Conservation (phyloP, 2,797 vertebrate species). For the Peromyscus aztecus region DNA sequence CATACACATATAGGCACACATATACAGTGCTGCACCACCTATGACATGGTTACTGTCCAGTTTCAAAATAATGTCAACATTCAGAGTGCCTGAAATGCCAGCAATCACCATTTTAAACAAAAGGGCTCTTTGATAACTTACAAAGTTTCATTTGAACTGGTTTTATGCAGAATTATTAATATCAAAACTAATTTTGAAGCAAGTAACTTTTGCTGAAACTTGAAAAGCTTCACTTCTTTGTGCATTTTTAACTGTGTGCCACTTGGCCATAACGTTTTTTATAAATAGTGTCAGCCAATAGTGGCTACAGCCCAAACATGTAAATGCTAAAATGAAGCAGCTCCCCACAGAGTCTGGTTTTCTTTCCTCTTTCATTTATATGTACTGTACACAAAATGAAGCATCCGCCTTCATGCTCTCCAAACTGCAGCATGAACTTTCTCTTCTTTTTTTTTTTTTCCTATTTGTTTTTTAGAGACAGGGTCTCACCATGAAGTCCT, state of each 20-base stretch:
- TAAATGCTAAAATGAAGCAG: conserved; percentile 30
- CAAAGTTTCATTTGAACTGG: conserved; percentile 15
- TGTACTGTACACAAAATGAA: conserved; percentile 3
- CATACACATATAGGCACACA: not conserved
- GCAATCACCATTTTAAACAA: conserved; percentile 28
- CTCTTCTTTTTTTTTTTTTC: not conserved
- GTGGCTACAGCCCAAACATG: not conserved
- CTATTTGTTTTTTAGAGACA: not conserved
- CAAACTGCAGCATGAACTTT: conserved; percentile 52
- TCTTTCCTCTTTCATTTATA: conserved; percentile 49
- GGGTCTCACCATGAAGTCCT: not conserved
- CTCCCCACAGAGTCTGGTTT: not conserved
- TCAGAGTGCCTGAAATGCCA: conserved; percentile 44
- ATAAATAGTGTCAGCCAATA: conserved; percentile 33
- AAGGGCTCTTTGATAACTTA: conserved; percentile 43
- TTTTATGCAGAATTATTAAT: conserved; percentile 42
- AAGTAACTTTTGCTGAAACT: conserved; percentile 52
- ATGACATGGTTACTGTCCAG: not conserved
- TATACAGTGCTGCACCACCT: not conserved
- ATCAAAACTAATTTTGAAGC: conserved; percentile 58
- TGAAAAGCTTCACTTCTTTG: conserved; percentile 57
- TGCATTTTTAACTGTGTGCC: conserved; percentile 29
- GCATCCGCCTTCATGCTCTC: not conserved
- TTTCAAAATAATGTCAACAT: conserved; percentile 29
- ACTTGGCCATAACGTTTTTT: conserved; percentile 62